Evolutionary conservation across 2,113 vertebrate species (phyloP).

Genomic region (Salvelinus sp.): DNA sequence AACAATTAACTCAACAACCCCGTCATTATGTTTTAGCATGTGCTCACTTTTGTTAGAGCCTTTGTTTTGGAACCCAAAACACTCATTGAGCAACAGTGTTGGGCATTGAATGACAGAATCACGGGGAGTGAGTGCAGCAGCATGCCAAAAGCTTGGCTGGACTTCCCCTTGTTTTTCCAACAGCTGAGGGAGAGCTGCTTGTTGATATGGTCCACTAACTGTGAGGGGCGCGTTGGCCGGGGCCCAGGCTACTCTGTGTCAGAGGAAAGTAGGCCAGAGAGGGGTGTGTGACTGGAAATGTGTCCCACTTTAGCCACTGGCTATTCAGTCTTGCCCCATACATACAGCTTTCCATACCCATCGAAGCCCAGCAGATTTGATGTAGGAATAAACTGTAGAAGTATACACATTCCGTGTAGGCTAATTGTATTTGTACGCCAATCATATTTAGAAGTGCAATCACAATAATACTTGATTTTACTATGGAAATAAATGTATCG

Average conservation of each 20-base stretch:
- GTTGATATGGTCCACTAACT: not conserved
- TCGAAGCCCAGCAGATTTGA: not conserved
- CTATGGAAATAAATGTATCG: too few relatives aligned
- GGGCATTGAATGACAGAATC: not conserved
- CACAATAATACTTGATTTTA: too few relatives aligned
- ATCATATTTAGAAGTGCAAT: too few relatives aligned
- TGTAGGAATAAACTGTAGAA: too few relatives aligned
- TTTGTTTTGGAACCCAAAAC: not conserved
- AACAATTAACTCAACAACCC: not conserved
- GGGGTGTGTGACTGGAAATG: not conserved
- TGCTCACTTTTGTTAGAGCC: slow-evolving; percentile 1
- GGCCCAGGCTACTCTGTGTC: not conserved
- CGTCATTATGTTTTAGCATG: not conserved
- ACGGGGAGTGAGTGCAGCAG: too few relatives aligned
- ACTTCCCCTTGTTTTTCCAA: not conserved
- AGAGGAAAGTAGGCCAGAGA: not conserved
- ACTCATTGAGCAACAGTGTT: not conserved
- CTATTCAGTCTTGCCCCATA: not conserved
- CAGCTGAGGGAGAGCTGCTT: not conserved
- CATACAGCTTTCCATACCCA: not conserved
- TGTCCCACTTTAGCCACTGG: not conserved
- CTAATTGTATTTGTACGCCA: too few relatives aligned
- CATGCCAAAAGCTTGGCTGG: not conserved
- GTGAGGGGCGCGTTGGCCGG: not conserved
- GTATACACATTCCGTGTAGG: too few relatives aligned